Evolutionary conservation across 2,888 invertebrate species (phyloP).

Genomic region (Pristionchus mayeri): DNA sequence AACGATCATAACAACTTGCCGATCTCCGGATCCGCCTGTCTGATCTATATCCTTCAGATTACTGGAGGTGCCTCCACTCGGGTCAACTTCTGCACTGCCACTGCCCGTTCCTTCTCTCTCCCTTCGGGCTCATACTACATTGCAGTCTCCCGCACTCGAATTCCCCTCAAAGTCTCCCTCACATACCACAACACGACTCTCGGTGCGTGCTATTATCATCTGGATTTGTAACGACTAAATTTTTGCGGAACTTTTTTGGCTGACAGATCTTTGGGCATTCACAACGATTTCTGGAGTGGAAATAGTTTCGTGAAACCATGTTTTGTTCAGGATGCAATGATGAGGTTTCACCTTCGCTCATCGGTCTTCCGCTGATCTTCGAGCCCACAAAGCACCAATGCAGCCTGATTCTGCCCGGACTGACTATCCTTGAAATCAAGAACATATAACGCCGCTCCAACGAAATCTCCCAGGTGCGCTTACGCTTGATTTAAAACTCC

Average conservation of each 20-base stretch:
- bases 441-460: neutral
- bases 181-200: neutral
- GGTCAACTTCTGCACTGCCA: neutral
- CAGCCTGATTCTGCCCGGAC: neutral
- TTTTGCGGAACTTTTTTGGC: neutral
- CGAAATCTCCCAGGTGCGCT: neutral
- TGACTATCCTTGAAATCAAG: neutral
- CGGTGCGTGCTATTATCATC: neutral
- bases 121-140: neutral
- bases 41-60: neutral
- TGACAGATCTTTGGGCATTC: neutral
- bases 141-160: neutral
- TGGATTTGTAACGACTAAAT: neutral
- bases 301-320: neutral
- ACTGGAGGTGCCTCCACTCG: neutral
- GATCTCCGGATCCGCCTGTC: neutral
- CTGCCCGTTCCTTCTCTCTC: neutral
- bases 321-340: slow-evolving; percentile 9
- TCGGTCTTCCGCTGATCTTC: neutral
- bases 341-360: neutral
- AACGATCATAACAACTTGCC: neutral
- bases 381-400: neutral
- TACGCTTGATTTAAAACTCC: too few species aligned
- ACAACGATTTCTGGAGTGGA: neutral
- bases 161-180: neutral